Conservation (phyloP, 2,113 vertebrate genomes). For the Procavia capensis region DNA sequence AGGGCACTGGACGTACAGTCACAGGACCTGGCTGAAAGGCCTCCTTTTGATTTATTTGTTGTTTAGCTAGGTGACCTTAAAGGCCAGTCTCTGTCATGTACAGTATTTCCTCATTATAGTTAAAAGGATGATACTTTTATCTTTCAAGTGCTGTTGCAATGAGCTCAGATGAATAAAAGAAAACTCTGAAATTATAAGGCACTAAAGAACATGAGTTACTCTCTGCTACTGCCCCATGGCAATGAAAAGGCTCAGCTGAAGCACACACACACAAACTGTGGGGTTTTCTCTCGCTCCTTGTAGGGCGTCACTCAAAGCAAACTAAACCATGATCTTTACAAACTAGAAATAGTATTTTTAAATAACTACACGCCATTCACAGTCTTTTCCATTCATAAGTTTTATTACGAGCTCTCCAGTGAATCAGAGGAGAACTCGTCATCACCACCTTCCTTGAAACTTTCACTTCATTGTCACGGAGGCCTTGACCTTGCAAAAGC, state of each 20-base stretch:
- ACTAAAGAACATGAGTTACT: not conserved
- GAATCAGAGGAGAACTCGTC: conserved; percentile 68
- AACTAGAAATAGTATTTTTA: conserved; percentile 74
- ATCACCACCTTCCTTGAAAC: conserved; percentile 49
- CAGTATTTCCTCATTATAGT: not conserved
- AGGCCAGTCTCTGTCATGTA: no score
- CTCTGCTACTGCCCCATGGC: not conserved
- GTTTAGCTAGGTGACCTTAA: not conserved
- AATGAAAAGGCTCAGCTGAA: not conserved
- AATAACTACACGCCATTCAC: conserved; percentile 72
- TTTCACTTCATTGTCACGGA: conserved; percentile 20
- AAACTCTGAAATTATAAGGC: not conserved
- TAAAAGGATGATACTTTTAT: not conserved
- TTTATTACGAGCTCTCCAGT: conserved; percentile 68
- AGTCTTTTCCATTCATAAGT: conserved; percentile 76
- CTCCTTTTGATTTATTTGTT: not conserved
- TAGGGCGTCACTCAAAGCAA: no score
- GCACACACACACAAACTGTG: not conserved
- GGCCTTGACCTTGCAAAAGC: conserved; percentile 49
- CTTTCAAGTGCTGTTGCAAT: not conserved
- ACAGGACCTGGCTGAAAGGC: not conserved
- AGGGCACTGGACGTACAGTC: not conserved
- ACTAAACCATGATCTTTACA: conserved; percentile 70
- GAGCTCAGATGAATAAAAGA: not conserved
- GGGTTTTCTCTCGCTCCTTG: conserved; percentile 24